These are phyloP conservation scores for Pterocles orientalis DNA, from an alignment of 2,113 vertebrate species.

Conservation along the genomic window DNA sequence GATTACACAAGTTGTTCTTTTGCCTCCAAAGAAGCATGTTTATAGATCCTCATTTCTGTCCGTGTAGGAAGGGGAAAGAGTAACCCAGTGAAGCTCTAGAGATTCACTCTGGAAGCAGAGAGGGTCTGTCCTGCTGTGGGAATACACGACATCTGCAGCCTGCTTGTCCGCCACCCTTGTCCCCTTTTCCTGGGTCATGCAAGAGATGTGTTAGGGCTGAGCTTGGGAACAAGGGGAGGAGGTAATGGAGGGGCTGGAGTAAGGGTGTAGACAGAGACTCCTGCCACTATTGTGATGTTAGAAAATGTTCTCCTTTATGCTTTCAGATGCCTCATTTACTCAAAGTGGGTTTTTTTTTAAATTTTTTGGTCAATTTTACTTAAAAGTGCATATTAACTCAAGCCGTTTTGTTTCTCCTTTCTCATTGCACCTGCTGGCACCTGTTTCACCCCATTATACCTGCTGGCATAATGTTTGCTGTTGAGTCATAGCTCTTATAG, in stretches of 20 bases:
- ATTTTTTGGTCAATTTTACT: neutral
- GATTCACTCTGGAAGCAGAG: neutral
- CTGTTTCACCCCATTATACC: neutral
- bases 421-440: neutral
- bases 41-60: neutral
- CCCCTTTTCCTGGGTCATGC: neutral
- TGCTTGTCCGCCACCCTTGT: neutral
- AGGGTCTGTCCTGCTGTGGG: neutral
- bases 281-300: neutral
- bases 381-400: neutral
- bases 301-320: neutral
- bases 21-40: neutral
- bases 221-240: neutral
- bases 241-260: rapidly evolving
- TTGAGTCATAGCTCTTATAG: neutral
- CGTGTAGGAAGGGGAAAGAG: neutral
- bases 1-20: neutral
- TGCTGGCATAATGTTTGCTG: neutral
- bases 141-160: neutral
- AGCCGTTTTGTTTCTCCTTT: neutral
- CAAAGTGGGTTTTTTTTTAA: no score
- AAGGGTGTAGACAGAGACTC: neutral
- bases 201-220: neutral
- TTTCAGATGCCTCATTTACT: neutral
- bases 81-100: neutral